phyloP scores from a whole-genome alignment of 2,888 invertebrate species.

The Pteria penguin region DNA sequence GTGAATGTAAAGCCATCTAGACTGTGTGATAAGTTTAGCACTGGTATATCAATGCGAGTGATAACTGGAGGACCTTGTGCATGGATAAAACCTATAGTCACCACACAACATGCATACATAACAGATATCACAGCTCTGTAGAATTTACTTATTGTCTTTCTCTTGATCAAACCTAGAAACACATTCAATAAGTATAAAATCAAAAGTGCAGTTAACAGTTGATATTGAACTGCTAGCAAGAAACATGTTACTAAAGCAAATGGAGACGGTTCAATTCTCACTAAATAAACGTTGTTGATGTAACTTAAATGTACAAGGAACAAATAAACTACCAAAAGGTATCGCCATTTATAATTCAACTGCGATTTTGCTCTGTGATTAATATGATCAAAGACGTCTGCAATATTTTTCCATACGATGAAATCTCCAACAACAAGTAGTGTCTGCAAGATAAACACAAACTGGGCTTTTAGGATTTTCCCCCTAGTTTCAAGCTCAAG shows the following conservation, averaged over 20 bases:
- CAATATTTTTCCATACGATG: constrained; percentile 46
- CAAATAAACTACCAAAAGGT: constrained; percentile 48
- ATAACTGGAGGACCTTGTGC: constrained; percentile 61
- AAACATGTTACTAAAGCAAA: constrained; percentile 54
- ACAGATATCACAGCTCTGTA: constrained; percentile 42
- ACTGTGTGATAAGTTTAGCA: constrained; percentile 63
- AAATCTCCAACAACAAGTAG: constrained; percentile 30
- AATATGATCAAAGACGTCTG: constrained; percentile 10
- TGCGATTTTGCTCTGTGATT: neutral
- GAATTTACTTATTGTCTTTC: constrained; percentile 16
- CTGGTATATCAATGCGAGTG: constrained; percentile 56
- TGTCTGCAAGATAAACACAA: constrained; percentile 42
- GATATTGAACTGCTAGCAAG: constrained; percentile 57
- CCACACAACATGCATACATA: constrained; percentile 51
- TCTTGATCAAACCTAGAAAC: constrained; percentile 16
- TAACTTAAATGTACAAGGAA: constrained; percentile 54
- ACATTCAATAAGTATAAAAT: constrained; percentile 36
- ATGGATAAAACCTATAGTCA: constrained; percentile 59
- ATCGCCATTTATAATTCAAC: constrained; percentile 37
- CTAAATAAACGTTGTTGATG: constrained; percentile 57
- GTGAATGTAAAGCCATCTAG: constrained; percentile 74
- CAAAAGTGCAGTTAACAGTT: constrained; percentile 52
- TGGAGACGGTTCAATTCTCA: constrained; percentile 55
- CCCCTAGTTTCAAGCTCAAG: constrained; percentile 41
- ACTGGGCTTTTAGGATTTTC: constrained; percentile 41